phyloP scores from a whole-genome alignment of 30 jellyfish, hydroid and myxozoan species.

The Hydra vulgaris region DNA sequence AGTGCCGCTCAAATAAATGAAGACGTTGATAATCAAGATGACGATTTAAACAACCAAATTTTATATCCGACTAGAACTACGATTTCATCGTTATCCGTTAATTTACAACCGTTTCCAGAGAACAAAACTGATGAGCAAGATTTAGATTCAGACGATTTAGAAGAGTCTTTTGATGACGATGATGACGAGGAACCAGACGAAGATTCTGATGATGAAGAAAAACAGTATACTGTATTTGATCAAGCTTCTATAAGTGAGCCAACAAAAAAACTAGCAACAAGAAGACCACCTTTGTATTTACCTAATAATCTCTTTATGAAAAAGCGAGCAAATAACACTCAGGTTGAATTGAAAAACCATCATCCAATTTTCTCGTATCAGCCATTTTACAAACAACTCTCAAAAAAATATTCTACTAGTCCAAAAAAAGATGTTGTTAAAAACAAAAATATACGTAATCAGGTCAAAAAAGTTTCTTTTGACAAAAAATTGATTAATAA shows the following conservation, averaged over 20 bases:
- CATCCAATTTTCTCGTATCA: background rate
- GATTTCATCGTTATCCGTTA: background rate
- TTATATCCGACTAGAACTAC: background rate
- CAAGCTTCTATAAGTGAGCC: background rate
- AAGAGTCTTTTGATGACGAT: background rate
- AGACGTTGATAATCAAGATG: background rate
- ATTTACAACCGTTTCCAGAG: background rate
- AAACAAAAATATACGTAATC: background rate
- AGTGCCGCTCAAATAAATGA: background rate
- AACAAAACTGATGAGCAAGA: background rate
- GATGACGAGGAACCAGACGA: background rate
- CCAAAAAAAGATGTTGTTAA: background rate
- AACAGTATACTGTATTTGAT: conserved; percentile 11
- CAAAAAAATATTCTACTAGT: background rate
- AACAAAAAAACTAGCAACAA: background rate
- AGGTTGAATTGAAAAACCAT: background rate
- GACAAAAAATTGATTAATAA: too few species aligned
- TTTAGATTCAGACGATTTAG: background rate
- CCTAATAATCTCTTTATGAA: background rate
- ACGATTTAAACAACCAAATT: background rate
- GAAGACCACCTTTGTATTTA: background rate
- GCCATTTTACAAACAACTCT: background rate
- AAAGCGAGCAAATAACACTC: background rate
- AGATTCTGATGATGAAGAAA: conserved; percentile 12
- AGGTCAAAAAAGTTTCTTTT: too few species aligned